Conservation (phyloP, 1,140 invertebrate species). For the Samia ricini region DNA sequence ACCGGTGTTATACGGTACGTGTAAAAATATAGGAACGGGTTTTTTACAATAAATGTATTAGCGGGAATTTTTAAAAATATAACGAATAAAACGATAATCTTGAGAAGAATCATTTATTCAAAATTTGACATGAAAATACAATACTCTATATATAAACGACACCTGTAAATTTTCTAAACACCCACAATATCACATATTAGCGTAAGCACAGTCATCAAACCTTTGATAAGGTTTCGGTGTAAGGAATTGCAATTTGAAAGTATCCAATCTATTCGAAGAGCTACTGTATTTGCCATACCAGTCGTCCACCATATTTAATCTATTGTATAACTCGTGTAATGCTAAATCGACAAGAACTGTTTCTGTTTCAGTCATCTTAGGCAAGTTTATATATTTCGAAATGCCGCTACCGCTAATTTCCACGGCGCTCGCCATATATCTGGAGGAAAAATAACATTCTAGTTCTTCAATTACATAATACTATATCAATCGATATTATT, state of each 20-base stretch:
- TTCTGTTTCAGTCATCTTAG: constrained; percentile 47
- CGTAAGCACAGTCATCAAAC: constrained; percentile 58
- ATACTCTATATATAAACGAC: constrained; percentile 9
- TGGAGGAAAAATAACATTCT: constrained; percentile 43
- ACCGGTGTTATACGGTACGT: not conserved
- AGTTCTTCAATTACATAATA: constrained; percentile 18
- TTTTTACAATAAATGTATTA: not conserved
- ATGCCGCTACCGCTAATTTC: constrained; percentile 50
- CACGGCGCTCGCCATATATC: constrained; percentile 54
- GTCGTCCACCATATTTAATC: constrained; percentile 34
- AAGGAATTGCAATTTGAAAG: constrained; percentile 45
- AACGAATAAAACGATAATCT: not conserved
- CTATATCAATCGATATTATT: too few relatives aligned
- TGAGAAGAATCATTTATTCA: not conserved
- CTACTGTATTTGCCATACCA: constrained; percentile 54
- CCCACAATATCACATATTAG: constrained; percentile 31
- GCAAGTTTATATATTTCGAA: constrained; percentile 39
- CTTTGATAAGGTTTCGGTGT: constrained; percentile 29
- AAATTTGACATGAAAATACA: constrained; percentile 8
- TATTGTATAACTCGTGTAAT: constrained; percentile 36
- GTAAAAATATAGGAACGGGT: too few relatives aligned
- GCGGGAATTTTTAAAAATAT: not conserved
- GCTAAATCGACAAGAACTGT: constrained; percentile 34
- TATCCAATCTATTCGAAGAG: constrained; percentile 36
- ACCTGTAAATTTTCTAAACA: constrained; percentile 14